A percentile compares a stretch with the other conserved stretches of the same genome.
Evolutionary conservation across 64 coral and sea anemone species (phyloP).

Genomic region (Montipora foliosa): DNA sequence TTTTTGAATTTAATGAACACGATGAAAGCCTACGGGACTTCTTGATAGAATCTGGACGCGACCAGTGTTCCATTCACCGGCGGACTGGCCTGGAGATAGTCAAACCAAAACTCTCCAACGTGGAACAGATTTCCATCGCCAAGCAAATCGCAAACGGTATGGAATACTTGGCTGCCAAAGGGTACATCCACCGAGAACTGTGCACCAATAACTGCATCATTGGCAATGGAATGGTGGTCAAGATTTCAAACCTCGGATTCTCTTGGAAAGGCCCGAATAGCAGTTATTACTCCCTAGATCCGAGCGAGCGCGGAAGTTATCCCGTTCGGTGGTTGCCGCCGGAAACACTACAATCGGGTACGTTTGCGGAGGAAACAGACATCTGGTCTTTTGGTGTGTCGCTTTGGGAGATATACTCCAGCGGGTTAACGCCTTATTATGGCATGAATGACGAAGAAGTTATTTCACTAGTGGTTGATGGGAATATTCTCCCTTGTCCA

Average conservation of each 20-base stretch:
- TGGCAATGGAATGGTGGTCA: conserved; percentile 77
- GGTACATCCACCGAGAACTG: conserved; percentile 86
- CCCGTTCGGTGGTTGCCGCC: conserved; percentile 93
- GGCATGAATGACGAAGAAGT: conserved; percentile 97
- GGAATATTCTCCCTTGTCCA: conserved; percentile 88
- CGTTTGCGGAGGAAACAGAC: conserved; percentile 78
- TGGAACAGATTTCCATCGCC: conserved; percentile 89
- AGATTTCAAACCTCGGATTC: conserved; percentile 84
- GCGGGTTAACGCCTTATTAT: conserved; percentile 92
- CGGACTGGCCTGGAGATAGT: conserved; percentile 54
- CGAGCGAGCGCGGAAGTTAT: conserved; percentile 61
- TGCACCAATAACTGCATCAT: conserved; percentile 92
- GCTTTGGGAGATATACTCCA: conserved; percentile 96
- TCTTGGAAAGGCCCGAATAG: conserved; percentile 74
- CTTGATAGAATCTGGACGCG: conserved; percentile 77
- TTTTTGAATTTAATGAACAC: conserved; percentile 82
- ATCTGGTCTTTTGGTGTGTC: conserved; percentile 98
- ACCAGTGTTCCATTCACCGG: conserved; percentile 62
- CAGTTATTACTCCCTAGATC: conserved; percentile 71
- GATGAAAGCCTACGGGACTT: conserved; percentile 80
- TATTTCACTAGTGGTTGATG: conserved; percentile 77
- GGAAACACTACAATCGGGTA: conserved; percentile 82
- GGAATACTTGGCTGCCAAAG: conserved; percentile 77
- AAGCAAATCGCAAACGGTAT: conserved; percentile 94
- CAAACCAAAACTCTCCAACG: conserved; percentile 76